Base-by-base conservation (phyloP, 2,888 invertebrate species). In the Altica lythri region DNA sequence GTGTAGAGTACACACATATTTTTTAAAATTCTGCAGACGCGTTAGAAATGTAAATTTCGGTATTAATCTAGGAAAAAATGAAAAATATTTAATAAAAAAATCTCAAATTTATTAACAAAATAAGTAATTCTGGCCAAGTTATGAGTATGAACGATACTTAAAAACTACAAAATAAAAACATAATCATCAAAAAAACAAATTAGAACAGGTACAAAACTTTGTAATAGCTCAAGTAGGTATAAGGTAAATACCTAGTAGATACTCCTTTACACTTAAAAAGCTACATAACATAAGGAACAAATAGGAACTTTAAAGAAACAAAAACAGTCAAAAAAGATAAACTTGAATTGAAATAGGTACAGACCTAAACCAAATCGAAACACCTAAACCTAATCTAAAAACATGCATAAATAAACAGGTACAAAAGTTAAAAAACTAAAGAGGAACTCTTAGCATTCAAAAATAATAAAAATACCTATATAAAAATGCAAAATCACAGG, bases 11-110 rank as follows among this genome's bases (percentile, higher is more conserved):
- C 38, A 38, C 5, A 12, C 3, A 38, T 38, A 17, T 38, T 12
- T 38, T 38, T 17, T 12, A 38, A 38, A 38, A 38, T 8, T 38
- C 38, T 38, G 38, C 38, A 38, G 38, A 38, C 17, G 38, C n/a
- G n/a, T n/a, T n/a, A n/a, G n/a, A n/a, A n/a, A n/a, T n/a, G n/a
- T n/a, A n/a, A n/a, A n/a, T n/a, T n/a, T n/a, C n/a, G n/a, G n/a
- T n/a, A n/a, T n/a, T n/a, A n/a, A n/a, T 38, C 38, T 13, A 38
- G 13, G 13, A 38, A 5, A 38, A 38, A 19, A 19, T 19, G 22
- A 19, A 19, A 19, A 19, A 19, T 19, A 19, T 19, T 5, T 5
- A 19, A 19, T 6, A 6, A 3, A 19, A 3, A 19, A 19, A 19
- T 19, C 4, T 19, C 6, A 19, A 6, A 3, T 19, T 38, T 38